Evolutionary conservation across 2,888 invertebrate genomes (phyloP).

Genomic region (Congeria kusceri): DNA sequence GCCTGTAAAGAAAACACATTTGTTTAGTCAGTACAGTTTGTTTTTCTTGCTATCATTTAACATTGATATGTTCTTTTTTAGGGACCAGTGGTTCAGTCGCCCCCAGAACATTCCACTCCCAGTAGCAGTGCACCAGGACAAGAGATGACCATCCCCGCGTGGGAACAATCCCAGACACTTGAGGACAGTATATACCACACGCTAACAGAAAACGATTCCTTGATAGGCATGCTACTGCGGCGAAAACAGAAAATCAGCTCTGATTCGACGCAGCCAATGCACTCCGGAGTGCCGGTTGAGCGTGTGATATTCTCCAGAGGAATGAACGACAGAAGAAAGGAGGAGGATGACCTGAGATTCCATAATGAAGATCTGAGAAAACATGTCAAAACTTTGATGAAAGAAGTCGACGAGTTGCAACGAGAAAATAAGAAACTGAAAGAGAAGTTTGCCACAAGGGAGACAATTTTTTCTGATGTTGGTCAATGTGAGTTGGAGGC

Average conservation of each 20-base stretch:
- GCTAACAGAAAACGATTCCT: slow-evolving; percentile 57
- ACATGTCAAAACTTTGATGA: slow-evolving; percentile 76
- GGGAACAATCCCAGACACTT: slow-evolving; percentile 24
- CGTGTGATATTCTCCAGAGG: slow-evolving; percentile 43
- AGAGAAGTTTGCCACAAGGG: slow-evolving; percentile 46
- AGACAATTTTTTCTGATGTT: slow-evolving; percentile 63
- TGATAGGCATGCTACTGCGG: slow-evolving; percentile 55
- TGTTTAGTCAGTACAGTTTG: too few species aligned
- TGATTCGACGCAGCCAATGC: slow-evolving; percentile 48
- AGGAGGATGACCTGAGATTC: slow-evolving; percentile 78
- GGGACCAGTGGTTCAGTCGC: slow-evolving; percentile 54
- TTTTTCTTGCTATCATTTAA: too few species aligned
- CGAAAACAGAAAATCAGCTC: slow-evolving; percentile 53
- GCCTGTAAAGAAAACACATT: too few species aligned
- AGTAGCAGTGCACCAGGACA: slow-evolving; percentile 16
- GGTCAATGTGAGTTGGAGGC: slow-evolving; percentile 84
- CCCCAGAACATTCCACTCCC: slow-evolving; percentile 29
- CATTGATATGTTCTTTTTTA: slow-evolving; percentile 4
- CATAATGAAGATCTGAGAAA: slow-evolving; percentile 80
- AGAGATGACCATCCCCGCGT: slow-evolving; percentile 15
- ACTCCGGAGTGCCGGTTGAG: slow-evolving; percentile 65
- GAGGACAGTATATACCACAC: slow-evolving; percentile 58
- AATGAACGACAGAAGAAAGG: slow-evolving; percentile 12
- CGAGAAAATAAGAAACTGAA: slow-evolving; percentile 65
- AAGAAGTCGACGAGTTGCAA: slow-evolving; percentile 74